phyloP scores from a whole-genome alignment of 2,113 vertebrate species.

The Peromyscus leucopus region DNA sequence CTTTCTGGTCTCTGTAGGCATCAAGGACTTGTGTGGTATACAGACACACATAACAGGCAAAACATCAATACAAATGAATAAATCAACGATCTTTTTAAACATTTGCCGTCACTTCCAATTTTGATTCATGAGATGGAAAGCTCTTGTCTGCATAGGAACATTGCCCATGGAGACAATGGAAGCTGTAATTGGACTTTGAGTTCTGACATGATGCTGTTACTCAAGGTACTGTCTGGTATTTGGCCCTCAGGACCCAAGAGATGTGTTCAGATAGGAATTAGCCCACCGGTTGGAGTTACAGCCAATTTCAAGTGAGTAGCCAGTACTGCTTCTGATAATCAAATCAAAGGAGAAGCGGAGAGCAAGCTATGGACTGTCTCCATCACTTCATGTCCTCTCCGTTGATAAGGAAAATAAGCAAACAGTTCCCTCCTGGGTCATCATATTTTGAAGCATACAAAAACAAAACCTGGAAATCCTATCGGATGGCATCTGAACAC shows the following conservation, averaged over 20 bases:
- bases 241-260: background rate
- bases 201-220: background rate
- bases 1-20: background rate
- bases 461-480: conserved; percentile 29
- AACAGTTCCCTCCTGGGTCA: conserved; percentile 2
- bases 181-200: background rate
- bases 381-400: background rate
- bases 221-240: background rate
- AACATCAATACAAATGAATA: background rate
- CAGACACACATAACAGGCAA: background rate
- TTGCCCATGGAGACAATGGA: background rate
- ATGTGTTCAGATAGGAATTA: background rate
- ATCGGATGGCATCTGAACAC: conserved; percentile 55
- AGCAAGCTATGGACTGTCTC: conserved; percentile 24
- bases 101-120: conserved; percentile 7
- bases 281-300: background rate
- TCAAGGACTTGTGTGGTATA: background rate
- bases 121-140: conserved; percentile 32
- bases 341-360: conserved; percentile 48
- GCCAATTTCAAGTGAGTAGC: conserved; percentile 13
- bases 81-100: background rate
- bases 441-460: background rate
- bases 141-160: conserved; percentile 29
- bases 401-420: conserved; percentile 22
- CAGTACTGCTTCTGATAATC: conserved; percentile 52